Evolutionary conservation across 1,140 invertebrate species (phyloP).

Genomic region (Babylonia areolata): DNA sequence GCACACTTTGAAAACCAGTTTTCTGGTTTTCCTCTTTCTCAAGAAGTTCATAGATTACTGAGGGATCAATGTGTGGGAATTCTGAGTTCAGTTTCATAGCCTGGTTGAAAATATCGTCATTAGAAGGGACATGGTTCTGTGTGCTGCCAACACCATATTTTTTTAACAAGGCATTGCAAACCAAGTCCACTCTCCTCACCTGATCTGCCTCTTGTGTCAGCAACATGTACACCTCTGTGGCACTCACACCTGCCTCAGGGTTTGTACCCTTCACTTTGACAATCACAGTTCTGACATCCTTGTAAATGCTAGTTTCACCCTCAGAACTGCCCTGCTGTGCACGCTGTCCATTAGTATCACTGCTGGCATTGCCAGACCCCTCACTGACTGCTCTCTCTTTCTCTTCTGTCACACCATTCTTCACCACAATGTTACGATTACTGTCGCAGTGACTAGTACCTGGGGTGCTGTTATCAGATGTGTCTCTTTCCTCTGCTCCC

Average conservation of each 20-base stretch:
- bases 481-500: background rate
- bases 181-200: conserved; percentile 47
- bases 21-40: conserved; percentile 31
- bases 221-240: conserved; percentile 54
- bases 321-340: background rate
- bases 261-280: conserved; percentile 46
- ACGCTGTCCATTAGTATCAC: conserved; percentile 33
- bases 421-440: background rate
- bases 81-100: conserved; percentile 39
- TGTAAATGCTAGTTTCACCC: conserved; percentile 23
- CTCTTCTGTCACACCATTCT: background rate
- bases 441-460: background rate
- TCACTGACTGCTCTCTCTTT: conserved; percentile 24
- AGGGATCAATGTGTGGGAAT: conserved; percentile 42
- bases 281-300: conserved; percentile 60
- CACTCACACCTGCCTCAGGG: conserved; percentile 40
- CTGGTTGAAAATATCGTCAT: conserved; percentile 44
- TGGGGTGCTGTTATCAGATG: background rate
- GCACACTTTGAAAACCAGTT: conserved; percentile 33
- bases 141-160: background rate
- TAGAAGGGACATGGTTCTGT: background rate
- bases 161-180: conserved; percentile 36
- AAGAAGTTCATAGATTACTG: conserved; percentile 48
- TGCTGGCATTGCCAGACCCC: conserved; percentile 18
- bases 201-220: conserved; percentile 44